These are phyloP conservation scores for Lethocerus indicus DNA, from an alignment of 1,140 invertebrate species.

Conservation along the genomic window DNA sequence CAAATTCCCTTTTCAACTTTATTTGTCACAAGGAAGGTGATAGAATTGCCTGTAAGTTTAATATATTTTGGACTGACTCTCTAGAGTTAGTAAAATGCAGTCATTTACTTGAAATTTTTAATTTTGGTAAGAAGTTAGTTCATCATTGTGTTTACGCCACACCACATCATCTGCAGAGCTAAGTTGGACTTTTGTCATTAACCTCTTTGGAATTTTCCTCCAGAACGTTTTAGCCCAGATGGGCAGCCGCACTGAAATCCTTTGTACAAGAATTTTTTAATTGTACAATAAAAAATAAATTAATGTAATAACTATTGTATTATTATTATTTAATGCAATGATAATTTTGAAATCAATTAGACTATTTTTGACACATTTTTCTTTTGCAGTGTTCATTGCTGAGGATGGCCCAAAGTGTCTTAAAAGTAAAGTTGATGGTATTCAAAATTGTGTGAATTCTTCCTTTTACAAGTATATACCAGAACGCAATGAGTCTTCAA, in stretches of 20 bases:
- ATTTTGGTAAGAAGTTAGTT: background rate
- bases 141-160: background rate
- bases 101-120: background rate
- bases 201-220: background rate
- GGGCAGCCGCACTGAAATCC: background rate
- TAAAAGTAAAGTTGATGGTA: constrained; percentile 33
- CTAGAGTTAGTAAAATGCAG: background rate
- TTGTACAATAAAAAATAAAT: background rate
- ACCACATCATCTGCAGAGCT: background rate
- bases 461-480: constrained; percentile 29
- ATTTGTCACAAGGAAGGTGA: constrained; percentile 62
- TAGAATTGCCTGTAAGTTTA: constrained; percentile 50
- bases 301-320: background rate
- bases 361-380: constrained; percentile 4
- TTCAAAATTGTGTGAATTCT: constrained; percentile 42
- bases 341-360: background rate
- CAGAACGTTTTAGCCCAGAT: background rate
- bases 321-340: background rate
- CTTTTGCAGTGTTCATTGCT: constrained; percentile 52
- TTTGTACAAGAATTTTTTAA: background rate
- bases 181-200: background rate
- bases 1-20: constrained; percentile 45
- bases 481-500: constrained; percentile 27
- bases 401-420: constrained; percentile 59
- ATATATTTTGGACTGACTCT: background rate